phyloP scores from a whole-genome alignment of 2,888 invertebrate species.

The Diarsia rubi region DNA sequence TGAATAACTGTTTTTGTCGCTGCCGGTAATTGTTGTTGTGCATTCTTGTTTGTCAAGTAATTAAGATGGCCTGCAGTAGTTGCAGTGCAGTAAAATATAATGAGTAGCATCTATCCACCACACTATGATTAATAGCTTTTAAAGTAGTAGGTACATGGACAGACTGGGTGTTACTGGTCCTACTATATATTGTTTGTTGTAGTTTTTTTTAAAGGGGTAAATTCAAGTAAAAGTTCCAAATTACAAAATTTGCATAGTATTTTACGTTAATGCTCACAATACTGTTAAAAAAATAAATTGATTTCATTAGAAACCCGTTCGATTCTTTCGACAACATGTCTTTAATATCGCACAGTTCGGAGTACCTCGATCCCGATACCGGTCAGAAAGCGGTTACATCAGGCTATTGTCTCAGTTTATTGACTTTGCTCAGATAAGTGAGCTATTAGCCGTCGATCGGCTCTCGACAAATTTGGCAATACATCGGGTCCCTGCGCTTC shows the following conservation, averaged over 20 bases:
- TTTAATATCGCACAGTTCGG: conserved; percentile 45
- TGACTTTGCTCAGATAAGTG: conserved; percentile 74
- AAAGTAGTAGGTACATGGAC: neutral
- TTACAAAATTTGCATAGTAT: neutral
- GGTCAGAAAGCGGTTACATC: conserved; percentile 68
- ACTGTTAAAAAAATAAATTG: neutral
- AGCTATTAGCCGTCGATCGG: conserved; percentile 68
- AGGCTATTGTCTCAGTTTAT: conserved; percentile 73
- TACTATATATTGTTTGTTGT: no score
- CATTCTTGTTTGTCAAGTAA: conserved; percentile 7
- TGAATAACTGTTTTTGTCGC: conserved; percentile 13
- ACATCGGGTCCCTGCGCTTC: conserved; percentile 61
- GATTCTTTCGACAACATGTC: conserved; percentile 42
- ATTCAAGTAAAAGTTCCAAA: neutral
- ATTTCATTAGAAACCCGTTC: conserved; percentile 33
- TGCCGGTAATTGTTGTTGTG: conserved; percentile 4
- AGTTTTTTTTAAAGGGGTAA: neutral
- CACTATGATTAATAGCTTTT: neutral
- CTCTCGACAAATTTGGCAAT: conserved; percentile 73
- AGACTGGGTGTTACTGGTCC: no score
- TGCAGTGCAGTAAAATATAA: neutral
- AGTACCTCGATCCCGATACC: conserved; percentile 50
- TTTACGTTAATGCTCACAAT: neutral
- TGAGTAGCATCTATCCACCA: neutral
- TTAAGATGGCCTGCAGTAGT: conserved; percentile 3